Base-by-base conservation (phyloP, 2,113 vertebrate species). In the Hyperopisus bebe region DNA sequence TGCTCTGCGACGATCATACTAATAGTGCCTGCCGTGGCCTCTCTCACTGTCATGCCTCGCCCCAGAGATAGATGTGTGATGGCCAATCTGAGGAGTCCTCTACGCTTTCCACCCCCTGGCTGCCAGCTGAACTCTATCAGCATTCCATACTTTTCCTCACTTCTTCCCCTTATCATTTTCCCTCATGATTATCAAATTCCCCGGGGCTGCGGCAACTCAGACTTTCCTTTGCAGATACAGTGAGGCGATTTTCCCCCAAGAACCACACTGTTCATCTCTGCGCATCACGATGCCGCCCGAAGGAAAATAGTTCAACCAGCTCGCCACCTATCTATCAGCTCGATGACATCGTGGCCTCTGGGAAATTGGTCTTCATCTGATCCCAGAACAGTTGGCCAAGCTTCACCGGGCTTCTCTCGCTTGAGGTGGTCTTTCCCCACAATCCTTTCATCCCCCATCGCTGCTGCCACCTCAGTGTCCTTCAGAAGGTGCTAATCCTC, bases 151-250 rank as follows among this genome's bases (percentile, higher is more conserved):
- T 46, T 42, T 47, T 21, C 19, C 3, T 31, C 13, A 27, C 47
- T n/a, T 35, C 74, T 53, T 21, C 9, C 46, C 44, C 17, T 62
- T 24, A 89, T 55, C 74, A 46, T 70, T 58, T 31, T 35, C 39
- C 50, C 88, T 85, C 51, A 42, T 44, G 74, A 27, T 84, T 55
- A 62, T 46, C 11, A 55, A 58, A 58, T 31, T 58, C 11, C 88
- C 19, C 50, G 21, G 9, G 27, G 47, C 47, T 47, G 35, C 44
- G 51, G 15, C 50, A 51, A 17, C 50, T 84, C 77, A 58, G 21
- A 89, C 42, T 21, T 89, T 39, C 47, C 47, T 82, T 55, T 44
- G 77, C 74, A 84, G 48, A 89, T 84, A 50, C 55, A 47, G 50
- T 3, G 5, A 58, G 50, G 35, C 74, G 31, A 82, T 21, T 27